Conservation (phyloP, 2,797 vertebrate species). For the Falco berigora region DNA sequence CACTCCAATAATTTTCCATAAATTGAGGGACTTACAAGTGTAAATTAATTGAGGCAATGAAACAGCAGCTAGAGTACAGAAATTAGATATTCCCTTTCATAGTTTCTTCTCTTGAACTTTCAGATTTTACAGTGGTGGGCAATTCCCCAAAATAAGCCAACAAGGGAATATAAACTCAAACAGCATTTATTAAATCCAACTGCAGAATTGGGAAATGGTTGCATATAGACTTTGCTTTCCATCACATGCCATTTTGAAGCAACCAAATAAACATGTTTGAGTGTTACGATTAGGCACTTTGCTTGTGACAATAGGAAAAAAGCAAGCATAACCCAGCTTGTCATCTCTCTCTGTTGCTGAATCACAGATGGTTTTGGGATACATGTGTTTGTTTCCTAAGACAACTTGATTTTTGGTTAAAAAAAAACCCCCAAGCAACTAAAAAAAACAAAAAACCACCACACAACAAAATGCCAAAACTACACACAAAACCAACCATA, state of each 20-base stretch:
- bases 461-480: neutral
- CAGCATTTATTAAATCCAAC: constrained; percentile 8
- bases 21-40: constrained; percentile 25
- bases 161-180: constrained; percentile 26
- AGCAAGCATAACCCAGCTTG: neutral
- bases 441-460: neutral
- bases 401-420: neutral
- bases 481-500: neutral
- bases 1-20: constrained; percentile 27
- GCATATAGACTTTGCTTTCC: neutral
- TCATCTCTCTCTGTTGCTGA: neutral
- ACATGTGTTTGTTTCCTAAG: neutral
- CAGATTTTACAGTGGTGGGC: constrained; percentile 10
- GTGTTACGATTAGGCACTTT: neutral
- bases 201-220: neutral
- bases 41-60: constrained; percentile 36
- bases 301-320: neutral
- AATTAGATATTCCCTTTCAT: constrained; percentile 58
- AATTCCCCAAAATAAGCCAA: constrained; percentile 1
- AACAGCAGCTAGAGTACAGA: constrained; percentile 38
- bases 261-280: neutral
- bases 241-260: neutral
- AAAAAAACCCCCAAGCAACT: neutral
- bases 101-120: constrained; percentile 35
- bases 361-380: neutral